Evolutionary conservation across 2,888 invertebrate genomes (phyloP), one percentile per base, ranked within the genome.

Genomic region (Subacronicta megacephala): DNA sequence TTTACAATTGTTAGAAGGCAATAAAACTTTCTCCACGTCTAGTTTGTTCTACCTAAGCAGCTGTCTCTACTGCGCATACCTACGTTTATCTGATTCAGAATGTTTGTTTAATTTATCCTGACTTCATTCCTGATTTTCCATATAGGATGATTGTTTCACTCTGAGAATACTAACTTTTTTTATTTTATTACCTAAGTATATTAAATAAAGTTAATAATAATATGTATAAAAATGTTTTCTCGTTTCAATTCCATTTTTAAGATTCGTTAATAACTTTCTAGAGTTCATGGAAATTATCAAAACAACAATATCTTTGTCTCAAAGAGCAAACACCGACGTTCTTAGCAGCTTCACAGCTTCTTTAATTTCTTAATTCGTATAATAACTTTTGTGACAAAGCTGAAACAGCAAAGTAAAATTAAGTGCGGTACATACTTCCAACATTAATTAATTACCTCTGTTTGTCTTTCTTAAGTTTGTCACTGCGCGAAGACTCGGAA

Each of bases 401-500:
- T n/a, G n/a, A 31, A 29, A 31, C 6, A 6, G 4, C n/a, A 31
- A 4, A 33, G 13, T 31, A 35, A 12, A 12, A 42, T 10, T 13
- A 12, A 17, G 18, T 5, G 16, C 10, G 26, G 10, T 9, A 33
- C 26, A 17, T 35, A 33, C 26, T 20, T 35, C 29, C 26, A 42
- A 10, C 2, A 38, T 7, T 36, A 37, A 41, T 26, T 45, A 20
- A 44, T 41, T 71, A 95, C 95, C 95, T 95, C 77, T 95, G 95
- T 72, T 95, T 95, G 75, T 95, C 95, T 75, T 94, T 95, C 70
- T 94, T 95, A 64, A 94, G 87, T 78, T 94, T 92, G 69, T 95
- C 92, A 81, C 96, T 95, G 63, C 95, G 92, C 47, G 95, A 95
- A 54, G 96, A 96, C 75, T 96, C 96, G 0, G 95, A 92, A n/a